Evolutionary conservation across 2,888 invertebrate species (phyloP), one percentile per base, ranked within the genome.

Genomic region (Brenthis hecate): DNA sequence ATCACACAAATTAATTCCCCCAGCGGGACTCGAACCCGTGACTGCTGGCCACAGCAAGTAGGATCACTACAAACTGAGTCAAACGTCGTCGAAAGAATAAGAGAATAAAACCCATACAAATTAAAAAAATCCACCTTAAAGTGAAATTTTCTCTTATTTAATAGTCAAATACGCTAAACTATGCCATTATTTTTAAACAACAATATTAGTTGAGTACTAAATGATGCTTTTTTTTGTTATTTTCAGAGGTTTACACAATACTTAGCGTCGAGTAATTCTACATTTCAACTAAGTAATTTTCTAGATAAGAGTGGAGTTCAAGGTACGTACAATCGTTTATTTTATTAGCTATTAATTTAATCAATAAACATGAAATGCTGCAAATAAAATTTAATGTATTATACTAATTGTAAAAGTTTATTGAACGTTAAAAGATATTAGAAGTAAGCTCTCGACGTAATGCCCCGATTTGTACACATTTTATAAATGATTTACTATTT

Each of bases 201-300:
- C 13, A n/a, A 32, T 48, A n/a, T 62, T 43, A 56, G 23, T 63
- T 32, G 19, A 36, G 57, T 16, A 8, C 13, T 51, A 51, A 6
- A 16, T 60, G 8, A 53, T 61, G 28, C 57, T 56, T 16, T 72
- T 78, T 82, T 77, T 82, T 80, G 19, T 85, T 80, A 78, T 83
- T 95, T 96, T 63, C 95, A 99, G 99, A 96, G 99, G 89, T 99
- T 99, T 93, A 99, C 99, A 89, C 99, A 99, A 94, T 99, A 99
- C 94, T 94, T 99, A 94, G 99, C 99, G 72, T 99, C 99, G 80
- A 99, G 99, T 94, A 99, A 99, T 94, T 99, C 99, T 87, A 98
- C 98, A 82, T 99, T 99, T 95, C 99, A 99, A 94, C 96, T 99
- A 85, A 97, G 97, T 93, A 98, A 96, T 94, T 99, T 99, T 93